Base-by-base conservation (phyloP, 2,113 vertebrate genomes). In the Urocynchramus pylzowi region DNA sequence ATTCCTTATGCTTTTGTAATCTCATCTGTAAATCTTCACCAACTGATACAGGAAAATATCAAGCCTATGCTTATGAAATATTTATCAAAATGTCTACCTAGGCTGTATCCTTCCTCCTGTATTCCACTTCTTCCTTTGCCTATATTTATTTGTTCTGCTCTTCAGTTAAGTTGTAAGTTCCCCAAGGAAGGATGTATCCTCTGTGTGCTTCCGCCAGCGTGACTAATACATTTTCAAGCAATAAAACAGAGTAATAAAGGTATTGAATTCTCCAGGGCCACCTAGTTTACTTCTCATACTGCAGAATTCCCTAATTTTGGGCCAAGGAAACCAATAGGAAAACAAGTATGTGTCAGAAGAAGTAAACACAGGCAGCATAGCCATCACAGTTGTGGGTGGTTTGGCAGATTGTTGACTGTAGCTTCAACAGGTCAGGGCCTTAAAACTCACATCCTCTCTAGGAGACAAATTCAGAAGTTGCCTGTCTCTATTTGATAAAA, bases 11-110 rank as follows among this genome's bases (percentile, higher is more conserved):
- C 76, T 84, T 95, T 56, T 54, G 45, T 67, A 65, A 74, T 74
- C 56, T 89, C 64, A 75, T 18, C 89, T 78, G 77, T 81, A 92
- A 92, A 92, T 84, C 31, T 89, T 71, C 64, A 67, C 22, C 19
- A 63, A 52, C 52, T 41, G 53, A 68, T 45, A 73, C 49, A 85
- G 61, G 59, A 91, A 28, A 79, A 75, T 41, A 83, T 91, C n/a
- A 59, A 95, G 33, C 21, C 63, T 90, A 30, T 73, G 37, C 15
- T 78, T 87, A 74, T 79, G 53, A 94, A 95, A 93, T 80, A 96
- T 82, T 82, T 87, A 90, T 83, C 71, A 74, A 16, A 83, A 22
- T 18, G 6, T 47, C 67, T 90, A 74, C 80, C 63, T 85, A 73
- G 63, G 26, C 70, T 87, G 27, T 33, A 76, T 86, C 21, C 22